These are phyloP conservation scores for Crotalus adamanteus DNA, from an alignment of 2,797 vertebrate genomes.

Conservation along the genomic window DNA sequence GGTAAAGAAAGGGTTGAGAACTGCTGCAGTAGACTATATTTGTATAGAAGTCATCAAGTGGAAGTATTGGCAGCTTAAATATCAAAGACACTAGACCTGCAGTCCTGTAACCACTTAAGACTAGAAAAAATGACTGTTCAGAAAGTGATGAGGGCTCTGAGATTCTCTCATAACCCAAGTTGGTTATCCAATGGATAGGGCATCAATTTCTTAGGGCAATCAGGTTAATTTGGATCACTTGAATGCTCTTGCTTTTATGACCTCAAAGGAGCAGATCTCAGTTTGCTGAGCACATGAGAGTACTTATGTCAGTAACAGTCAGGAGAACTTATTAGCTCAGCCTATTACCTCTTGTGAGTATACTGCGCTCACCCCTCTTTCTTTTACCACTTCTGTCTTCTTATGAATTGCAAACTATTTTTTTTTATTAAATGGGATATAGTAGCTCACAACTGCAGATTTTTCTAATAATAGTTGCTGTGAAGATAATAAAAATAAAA, in stretches of 20 bases:
- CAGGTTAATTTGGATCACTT: slow-evolving; percentile 39
- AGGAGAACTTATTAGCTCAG: slow-evolving; percentile 36
- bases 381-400: neutral
- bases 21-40: neutral
- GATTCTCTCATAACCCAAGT: slow-evolving; percentile 4
- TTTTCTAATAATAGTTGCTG: slow-evolving; percentile 7
- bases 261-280: slow-evolving; percentile 40
- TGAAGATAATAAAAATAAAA: neutral
- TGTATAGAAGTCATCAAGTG: neutral
- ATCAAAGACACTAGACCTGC: neutral
- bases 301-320: slow-evolving; percentile 30
- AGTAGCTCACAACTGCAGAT: neutral
- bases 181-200: slow-evolving; percentile 16
- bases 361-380: neutral
- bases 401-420: slow-evolving; percentile 31
- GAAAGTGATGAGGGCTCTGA: neutral
- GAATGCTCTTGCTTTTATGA: slow-evolving; percentile 47
- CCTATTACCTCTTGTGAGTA: neutral
- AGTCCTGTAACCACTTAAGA: neutral
- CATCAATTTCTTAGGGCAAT: slow-evolving; percentile 29
- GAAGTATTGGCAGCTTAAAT: neutral
- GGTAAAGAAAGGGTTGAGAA: neutral
- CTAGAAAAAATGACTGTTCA: neutral
- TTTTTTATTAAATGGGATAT: neutral
- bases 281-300: slow-evolving; percentile 27